Percentiles rank a stretch among this genome's conserved stretches.
Evolutionary conservation across 1,140 invertebrate species (phyloP).

Genomic region (Lepidotrigona ventralis): DNA sequence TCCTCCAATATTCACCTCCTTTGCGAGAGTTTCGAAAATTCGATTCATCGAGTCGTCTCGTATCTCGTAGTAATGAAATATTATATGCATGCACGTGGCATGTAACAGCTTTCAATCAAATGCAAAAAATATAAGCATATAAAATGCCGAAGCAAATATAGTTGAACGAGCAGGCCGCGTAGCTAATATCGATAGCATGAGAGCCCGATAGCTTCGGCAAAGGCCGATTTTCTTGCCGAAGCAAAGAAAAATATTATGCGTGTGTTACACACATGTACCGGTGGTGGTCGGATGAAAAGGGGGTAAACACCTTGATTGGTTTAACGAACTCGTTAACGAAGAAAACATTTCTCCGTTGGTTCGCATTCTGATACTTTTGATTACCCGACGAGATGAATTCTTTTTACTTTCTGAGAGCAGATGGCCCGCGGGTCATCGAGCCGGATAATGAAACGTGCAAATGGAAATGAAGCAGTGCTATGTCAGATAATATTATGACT

Average conservation of each 20-base stretch:
- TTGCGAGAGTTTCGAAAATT: neutral
- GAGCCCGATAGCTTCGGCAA: neutral
- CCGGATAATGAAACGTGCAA: constrained; percentile 71
- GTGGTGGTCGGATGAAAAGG: constrained; percentile 8
- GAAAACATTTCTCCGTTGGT: constrained; percentile 41
- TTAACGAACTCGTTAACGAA: constrained; percentile 56
- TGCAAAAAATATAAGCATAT: too few relatives aligned
- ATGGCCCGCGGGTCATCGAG: constrained; percentile 64
- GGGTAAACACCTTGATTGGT: constrained; percentile 52
- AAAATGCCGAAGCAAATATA: neutral
- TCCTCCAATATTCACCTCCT: neutral
- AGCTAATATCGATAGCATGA: neutral
- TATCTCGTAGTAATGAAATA: neutral
- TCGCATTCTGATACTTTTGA: constrained; percentile 56
- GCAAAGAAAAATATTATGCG: neutral
- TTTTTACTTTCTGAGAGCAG: constrained; percentile 56
- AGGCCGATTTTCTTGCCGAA: neutral
- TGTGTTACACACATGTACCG: neutral
- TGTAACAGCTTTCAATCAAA: neutral
- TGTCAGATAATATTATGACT: constrained; percentile 72
- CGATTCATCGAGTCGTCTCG: neutral
- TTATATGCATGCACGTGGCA: neutral
- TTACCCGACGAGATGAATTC: constrained; percentile 52
- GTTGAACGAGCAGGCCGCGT: neutral
- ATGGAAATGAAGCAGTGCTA: constrained; percentile 70